Conservation (phyloP, 2,797 vertebrate genomes). For the Glyptemys insculpta region DNA sequence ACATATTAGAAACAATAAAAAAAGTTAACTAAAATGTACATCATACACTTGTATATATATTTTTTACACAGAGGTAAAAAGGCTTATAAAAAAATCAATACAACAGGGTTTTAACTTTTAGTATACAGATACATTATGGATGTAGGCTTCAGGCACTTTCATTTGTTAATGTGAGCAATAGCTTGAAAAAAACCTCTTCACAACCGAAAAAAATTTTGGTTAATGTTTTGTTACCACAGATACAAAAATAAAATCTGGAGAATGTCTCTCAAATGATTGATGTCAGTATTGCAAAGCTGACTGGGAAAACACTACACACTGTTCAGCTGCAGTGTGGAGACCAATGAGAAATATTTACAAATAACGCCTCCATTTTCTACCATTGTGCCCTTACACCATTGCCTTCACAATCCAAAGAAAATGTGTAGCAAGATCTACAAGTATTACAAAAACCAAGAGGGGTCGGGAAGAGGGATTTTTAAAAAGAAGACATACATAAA, state of each 20-base stretch:
- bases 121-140: conserved; percentile 90
- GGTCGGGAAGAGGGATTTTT: not conserved
- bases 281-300: conserved; percentile 86
- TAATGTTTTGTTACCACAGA: conserved; percentile 88
- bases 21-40: conserved; percentile 98
- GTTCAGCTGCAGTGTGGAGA: conserved; percentile 79
- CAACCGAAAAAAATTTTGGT: conserved; percentile 80
- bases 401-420: conserved; percentile 72
- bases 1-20: conserved; percentile 98
- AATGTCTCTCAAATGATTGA: conserved; percentile 85
- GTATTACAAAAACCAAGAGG: conserved; percentile 60
- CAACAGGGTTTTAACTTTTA: conserved; percentile 89
- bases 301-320: conserved; percentile 78
- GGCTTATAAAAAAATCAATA: conserved; percentile 94
- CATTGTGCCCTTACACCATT: conserved; percentile 79
- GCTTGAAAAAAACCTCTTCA: conserved; percentile 81
- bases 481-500: conserved; percentile 48
- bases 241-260: conserved; percentile 88
- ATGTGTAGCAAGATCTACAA: conserved; percentile 59
- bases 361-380: conserved; percentile 69
- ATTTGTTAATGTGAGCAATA: conserved; percentile 91
- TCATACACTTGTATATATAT: conserved; percentile 97
- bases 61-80: conserved; percentile 98
- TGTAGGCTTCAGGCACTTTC: conserved; percentile 95
- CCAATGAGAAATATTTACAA: conserved; percentile 83